These are phyloP conservation scores for Mercenaria mercenaria DNA, from an alignment of 1,140 invertebrate genomes.

Conservation along the genomic window DNA sequence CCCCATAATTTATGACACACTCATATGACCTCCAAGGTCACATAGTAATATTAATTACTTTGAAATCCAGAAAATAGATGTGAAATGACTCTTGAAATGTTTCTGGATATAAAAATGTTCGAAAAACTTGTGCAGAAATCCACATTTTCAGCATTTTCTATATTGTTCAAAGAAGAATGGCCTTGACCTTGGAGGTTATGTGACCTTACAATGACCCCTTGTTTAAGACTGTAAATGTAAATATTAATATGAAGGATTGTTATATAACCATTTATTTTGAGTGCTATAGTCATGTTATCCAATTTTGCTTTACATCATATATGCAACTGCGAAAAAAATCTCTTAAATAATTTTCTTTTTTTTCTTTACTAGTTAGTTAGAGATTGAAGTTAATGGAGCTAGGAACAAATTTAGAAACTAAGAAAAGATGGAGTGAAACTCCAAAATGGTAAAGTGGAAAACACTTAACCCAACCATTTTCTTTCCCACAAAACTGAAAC, in stretches of 20 bases:
- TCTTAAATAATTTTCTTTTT: too few species aligned
- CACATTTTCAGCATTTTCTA: background rate
- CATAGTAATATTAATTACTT: background rate
- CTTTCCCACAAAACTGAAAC: background rate
- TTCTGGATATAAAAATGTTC: background rate
- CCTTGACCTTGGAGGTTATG: slow-evolving; percentile 20
- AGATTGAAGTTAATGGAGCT: too few species aligned
- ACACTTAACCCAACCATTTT: background rate
- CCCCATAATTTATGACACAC: slow-evolving; percentile 34
- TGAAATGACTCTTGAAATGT: background rate
- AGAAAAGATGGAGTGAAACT: too few species aligned
- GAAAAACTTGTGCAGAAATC: background rate
- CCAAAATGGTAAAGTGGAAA: too few species aligned
- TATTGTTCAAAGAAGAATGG: too few species aligned
- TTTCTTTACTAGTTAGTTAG: too few species aligned
- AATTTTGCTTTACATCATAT: slow-evolving; percentile 22
- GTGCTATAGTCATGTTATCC: slow-evolving; percentile 25
- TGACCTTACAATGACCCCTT: background rate
- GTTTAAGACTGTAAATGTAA: slow-evolving; percentile 29
- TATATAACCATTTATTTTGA: slow-evolving; percentile 44
- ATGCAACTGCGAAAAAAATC: background rate
- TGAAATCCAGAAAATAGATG: background rate
- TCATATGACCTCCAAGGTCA: slow-evolving; percentile 13
- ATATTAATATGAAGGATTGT: slow-evolving; percentile 43
- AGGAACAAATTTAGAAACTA: too few species aligned